These are phyloP conservation scores for Lasius fuliginosus DNA, from an alignment of 2,888 invertebrate genomes.

Conservation along the genomic window DNA sequence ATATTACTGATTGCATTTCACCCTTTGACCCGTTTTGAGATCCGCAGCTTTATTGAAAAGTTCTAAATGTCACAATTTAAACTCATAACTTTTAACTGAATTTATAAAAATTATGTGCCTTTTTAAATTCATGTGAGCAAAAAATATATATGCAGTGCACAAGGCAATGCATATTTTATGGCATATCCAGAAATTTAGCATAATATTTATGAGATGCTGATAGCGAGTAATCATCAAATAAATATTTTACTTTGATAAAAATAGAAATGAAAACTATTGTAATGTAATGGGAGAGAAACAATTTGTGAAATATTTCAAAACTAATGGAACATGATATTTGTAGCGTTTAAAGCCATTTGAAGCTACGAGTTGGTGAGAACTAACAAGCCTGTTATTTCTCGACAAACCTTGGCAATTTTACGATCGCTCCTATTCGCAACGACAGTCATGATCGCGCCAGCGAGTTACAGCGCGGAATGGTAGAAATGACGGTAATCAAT, in stretches of 20 bases:
- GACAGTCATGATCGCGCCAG: constrained; percentile 51
- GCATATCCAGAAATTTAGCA: background rate
- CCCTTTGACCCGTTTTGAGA: background rate
- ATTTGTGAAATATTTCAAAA: background rate
- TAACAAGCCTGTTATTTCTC: background rate
- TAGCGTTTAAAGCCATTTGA: background rate
- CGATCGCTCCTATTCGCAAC: constrained; percentile 32
- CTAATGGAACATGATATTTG: background rate
- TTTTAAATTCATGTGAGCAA: no score
- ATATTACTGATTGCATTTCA: constrained; percentile 12
- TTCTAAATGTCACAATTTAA: background rate
- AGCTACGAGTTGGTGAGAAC: constrained; percentile 25
- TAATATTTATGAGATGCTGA: background rate
- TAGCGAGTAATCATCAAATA: background rate
- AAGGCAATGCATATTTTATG: background rate
- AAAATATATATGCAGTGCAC: background rate
- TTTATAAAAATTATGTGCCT: background rate
- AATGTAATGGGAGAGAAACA: background rate
- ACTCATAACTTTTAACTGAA: background rate
- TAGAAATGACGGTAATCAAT: constrained; percentile 73
- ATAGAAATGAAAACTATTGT: background rate
- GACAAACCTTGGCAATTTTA: constrained; percentile 29
- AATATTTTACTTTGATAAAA: background rate
- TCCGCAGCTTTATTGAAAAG: background rate
- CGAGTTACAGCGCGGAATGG: constrained; percentile 65